Evolutionary conservation across 2,113 vertebrate species (phyloP).

Genomic region (Dicentrarchus labrax): DNA sequence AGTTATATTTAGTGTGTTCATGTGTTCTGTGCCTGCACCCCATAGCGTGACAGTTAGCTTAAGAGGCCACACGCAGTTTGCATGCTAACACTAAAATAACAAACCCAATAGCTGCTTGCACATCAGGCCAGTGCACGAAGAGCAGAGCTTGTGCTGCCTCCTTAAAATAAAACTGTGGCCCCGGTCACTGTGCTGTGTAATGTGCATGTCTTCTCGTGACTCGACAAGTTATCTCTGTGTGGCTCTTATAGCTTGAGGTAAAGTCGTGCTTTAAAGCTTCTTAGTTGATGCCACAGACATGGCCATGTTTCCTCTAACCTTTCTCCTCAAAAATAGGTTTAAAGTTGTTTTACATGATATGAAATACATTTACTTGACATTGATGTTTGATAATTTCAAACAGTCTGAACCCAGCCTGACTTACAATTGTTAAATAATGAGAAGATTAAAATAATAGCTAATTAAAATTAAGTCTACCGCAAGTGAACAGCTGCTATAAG

Average conservation of each 20-base stretch:
- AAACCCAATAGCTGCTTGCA: slow-evolving; percentile 5
- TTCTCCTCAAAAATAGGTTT: too few relatives aligned
- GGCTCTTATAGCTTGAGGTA: neutral
- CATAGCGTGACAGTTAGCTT: slow-evolving; percentile 44
- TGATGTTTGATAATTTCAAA: neutral
- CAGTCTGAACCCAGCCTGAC: neutral
- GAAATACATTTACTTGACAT: neutral
- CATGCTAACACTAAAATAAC: slow-evolving; percentile 48
- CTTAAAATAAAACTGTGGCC: slow-evolving; percentile 1
- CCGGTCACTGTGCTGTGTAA: slow-evolving; percentile 24
- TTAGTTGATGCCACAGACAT: neutral
- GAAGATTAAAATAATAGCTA: neutral
- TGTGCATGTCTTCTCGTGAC: slow-evolving; percentile 6
- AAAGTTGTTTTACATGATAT: neutral
- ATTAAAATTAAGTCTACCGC: neutral
- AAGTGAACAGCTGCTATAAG: slow-evolving; percentile 13
- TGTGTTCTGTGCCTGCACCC: slow-evolving; percentile 42
- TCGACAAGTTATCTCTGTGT: neutral
- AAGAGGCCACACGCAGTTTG: slow-evolving; percentile 33
- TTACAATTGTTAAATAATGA: neutral
- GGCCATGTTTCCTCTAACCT: too few relatives aligned
- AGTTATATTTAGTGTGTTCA: slow-evolving; percentile 70
- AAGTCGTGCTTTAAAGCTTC: neutral
- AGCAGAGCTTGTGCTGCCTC: neutral
- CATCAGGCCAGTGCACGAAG: slow-evolving; percentile 10